Evolutionary conservation across 1,140 invertebrate species (phyloP), one percentile per base, ranked within the genome.

Genomic region (Coenobita brevimanus): DNA sequence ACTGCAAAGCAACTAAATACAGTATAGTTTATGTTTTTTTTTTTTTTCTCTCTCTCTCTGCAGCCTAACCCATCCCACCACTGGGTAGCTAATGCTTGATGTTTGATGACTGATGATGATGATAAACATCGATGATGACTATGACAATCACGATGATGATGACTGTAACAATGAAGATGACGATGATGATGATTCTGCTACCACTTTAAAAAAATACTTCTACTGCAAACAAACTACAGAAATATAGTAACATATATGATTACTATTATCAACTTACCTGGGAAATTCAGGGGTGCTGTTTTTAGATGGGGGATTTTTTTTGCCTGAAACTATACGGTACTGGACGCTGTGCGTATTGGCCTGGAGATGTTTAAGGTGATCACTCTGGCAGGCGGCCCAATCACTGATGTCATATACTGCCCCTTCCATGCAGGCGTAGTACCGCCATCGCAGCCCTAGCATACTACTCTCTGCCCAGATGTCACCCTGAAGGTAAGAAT

Each of bases 401-500:
- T 98, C 97, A 41, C 97, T 98, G 82, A 99, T 98, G 93, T 98
- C 97, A 92, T 97, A 98, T 17, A 98, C 96, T 86, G 95, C 96
- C 67, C 96, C 96, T 93, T 98, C 97, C 97, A 98, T 98, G 90
- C 97, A 97, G n/a, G 97, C 97, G 93, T 97, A 98, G 93, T 98
- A 98, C 93, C 97, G 96, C 96, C 97, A 98, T 62, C 96, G 94
- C 89, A 98, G 95, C 75, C 97, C 97, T 93, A 97, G 94, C 93
- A 96, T 94, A 90, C 95, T 94, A 67, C 96, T 97, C 93, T 99
- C 97, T 67, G 97, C 97, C 98, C 98, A 98, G 90, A 99, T 97
- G 92, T 99, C 98, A 89, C 97, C 97, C 97, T 98, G 92, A 38
- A 91, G 91, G 91, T n/a, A n/a, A n/a, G n/a, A n/a, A n/a, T n/a